These are phyloP conservation scores for Bombus breviceps DNA, from an alignment of 1,140 invertebrate genomes.

Conservation along the genomic window DNA sequence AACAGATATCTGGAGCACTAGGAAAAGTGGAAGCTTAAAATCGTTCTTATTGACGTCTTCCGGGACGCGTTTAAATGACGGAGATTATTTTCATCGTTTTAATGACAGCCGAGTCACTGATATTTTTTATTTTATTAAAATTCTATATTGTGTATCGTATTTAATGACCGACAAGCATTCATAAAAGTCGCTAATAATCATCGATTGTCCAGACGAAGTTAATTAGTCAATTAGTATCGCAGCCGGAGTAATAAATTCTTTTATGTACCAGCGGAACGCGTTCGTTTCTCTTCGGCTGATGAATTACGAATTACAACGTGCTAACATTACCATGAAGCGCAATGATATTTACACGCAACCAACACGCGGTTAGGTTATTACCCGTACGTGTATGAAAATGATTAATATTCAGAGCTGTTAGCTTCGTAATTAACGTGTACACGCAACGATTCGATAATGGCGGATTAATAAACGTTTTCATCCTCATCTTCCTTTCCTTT, in stretches of 20 bases:
- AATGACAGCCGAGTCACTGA: background rate
- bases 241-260: conserved; percentile 21
- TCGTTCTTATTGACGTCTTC: background rate
- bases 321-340: background rate
- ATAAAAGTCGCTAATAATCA: background rate
- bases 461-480: background rate
- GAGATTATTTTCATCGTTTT: background rate
- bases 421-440: conserved; percentile 9
- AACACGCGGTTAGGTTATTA: background rate
- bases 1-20: background rate
- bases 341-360: conserved; percentile 24
- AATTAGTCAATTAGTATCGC: conserved; percentile 13
- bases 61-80: background rate
- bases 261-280: background rate
- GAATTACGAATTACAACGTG: conserved; percentile 17
- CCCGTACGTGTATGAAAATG: conserved; percentile 11
- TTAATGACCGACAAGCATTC: background rate
- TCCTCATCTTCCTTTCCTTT: background rate
- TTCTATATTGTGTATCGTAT: background rate
- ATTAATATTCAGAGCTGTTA: conserved; percentile 30
- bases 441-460: background rate
- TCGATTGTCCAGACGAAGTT: background rate
- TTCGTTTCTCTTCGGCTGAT: background rate
- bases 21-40: background rate
- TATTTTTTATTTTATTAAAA: background rate